Conservation (phyloP, 2,797 vertebrate genomes). For the Sylvia borin region DNA sequence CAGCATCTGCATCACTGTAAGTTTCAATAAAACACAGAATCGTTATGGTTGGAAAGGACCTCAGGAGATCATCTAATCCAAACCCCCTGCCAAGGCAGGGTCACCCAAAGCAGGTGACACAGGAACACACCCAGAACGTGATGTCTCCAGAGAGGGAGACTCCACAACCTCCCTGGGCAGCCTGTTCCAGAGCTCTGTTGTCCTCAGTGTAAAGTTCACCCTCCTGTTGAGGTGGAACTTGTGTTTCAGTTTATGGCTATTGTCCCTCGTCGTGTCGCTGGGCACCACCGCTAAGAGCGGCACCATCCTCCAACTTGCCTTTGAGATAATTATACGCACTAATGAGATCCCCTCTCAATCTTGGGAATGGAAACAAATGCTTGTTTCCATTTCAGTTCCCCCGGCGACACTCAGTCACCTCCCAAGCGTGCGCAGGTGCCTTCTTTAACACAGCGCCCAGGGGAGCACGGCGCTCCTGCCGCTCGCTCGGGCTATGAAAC, state of each 20-base stretch:
- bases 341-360: neutral
- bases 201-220: neutral
- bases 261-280: neutral
- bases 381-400: neutral
- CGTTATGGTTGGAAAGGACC: neutral
- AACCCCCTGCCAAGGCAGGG: no score
- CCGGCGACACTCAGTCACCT: neutral
- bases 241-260: neutral
- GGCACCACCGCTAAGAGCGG: neutral
- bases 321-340: neutral
- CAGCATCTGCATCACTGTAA: rapidly evolving
- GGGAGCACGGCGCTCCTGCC: neutral
- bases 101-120: neutral
- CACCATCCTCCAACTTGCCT: neutral
- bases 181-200: neutral
- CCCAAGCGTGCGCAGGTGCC: rapidly evolving
- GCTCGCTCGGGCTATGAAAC: rapidly evolving
- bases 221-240: neutral
- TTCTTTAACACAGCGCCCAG: rapidly evolving
- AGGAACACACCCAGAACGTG: neutral
- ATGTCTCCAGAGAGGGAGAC: neutral
- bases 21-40: neutral
- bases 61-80: neutral
- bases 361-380: neutral
- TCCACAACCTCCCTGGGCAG: rapidly evolving